Conservation (phyloP, 2,888 invertebrate genomes). For the Noctua pronuba region DNA sequence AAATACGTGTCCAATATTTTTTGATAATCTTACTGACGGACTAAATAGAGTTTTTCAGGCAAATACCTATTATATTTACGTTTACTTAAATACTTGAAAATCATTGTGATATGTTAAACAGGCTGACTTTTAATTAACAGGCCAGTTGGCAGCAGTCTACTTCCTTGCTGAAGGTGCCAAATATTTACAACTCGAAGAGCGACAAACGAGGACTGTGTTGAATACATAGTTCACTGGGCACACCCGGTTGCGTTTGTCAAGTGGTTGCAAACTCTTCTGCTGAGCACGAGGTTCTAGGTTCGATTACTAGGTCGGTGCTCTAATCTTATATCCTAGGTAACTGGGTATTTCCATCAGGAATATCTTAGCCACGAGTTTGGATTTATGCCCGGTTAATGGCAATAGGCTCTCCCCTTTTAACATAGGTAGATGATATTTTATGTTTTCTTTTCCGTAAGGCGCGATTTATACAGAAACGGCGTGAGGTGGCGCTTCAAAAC, state of each 20-base stretch:
- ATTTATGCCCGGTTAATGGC: background rate
- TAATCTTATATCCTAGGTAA: background rate
- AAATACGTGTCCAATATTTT: no score
- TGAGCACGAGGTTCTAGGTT: background rate
- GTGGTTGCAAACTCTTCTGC: background rate
- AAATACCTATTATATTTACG: no score
- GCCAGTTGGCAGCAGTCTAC: slow-evolving; percentile 3
- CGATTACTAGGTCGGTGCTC: background rate
- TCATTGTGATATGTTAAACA: background rate
- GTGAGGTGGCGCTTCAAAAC: no score
- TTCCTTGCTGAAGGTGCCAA: slow-evolving; percentile 20
- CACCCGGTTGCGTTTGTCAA: background rate
- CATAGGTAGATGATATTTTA: background rate
- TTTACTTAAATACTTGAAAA: background rate
- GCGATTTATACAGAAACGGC: no score
- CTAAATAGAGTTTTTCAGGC: no score
- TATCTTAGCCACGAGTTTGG: background rate
- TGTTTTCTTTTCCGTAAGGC: no score
- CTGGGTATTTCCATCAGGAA: background rate
- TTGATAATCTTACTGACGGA: no score
- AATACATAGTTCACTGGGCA: no score
- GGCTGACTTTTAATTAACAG: background rate
- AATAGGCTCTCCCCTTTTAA: background rate
- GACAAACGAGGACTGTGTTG: background rate
- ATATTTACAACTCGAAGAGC: background rate